Evolutionary conservation across 2,113 vertebrate species (phyloP), one percentile per base, ranked within the genome.

Genomic region (Mus pahari): DNA sequence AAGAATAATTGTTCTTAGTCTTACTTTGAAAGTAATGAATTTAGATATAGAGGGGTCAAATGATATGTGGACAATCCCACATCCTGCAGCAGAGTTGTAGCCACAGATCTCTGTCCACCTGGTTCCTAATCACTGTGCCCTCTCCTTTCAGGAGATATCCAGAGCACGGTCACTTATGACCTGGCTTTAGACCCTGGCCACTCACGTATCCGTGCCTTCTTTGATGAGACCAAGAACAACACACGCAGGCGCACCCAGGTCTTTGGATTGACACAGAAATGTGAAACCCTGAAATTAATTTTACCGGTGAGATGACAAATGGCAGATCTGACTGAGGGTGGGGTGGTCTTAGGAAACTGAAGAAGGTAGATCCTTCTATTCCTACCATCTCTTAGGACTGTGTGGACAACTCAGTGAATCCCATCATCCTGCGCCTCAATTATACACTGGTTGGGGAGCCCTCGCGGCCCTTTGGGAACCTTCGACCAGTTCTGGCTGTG

Each of bases 381-480:
- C n/a, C 1, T 10, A 5, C 42, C 70, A 2, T 94, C 45, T 74
- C 55, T 86, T 92, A 98, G 98, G 33, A 14, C 0, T 98, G 98
- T 33, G 87, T 97, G 0, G 60, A 94, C 1, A 96, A 98, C 31
- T 91, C 97, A 1, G 73, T 98, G 96, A 96, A 16, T 0, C 98
- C 98, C 68, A 94, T 98, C 13, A 0, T 12, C 55, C 95, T 98
- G 91, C 93, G 87, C 7, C 83, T 98, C 89, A 96, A 94, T 94
- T 98, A 97, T 73, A 94, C 96, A 0, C 92, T 98, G 79, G 58
- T 70, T 14, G 98, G 98, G 55, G 68, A 66, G 5, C 96, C 97
- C 4, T 36, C 93, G 9, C 0, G 19, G 20, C 62, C 55, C 33
- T 95, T 83, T 0, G 94, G 95, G 50, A 91, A 97, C 66, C 94